Conservation (phyloP, 2,888 invertebrate genomes). For the Drosophila villosipedis region DNA sequence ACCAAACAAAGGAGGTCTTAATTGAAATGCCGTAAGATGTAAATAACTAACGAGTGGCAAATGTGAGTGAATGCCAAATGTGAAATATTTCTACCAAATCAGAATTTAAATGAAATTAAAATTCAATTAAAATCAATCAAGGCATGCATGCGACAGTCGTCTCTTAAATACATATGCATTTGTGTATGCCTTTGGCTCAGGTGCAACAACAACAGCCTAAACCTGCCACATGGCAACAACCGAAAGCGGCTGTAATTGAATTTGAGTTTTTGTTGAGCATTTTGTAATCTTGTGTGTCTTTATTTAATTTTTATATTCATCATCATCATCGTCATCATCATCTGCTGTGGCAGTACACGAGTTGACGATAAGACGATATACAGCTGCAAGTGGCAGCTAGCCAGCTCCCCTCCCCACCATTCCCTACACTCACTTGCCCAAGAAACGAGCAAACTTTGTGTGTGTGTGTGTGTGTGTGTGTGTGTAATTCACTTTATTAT, state of each 20-base stretch:
- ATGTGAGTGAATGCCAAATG: slow-evolving; percentile 21
- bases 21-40: slow-evolving; percentile 68
- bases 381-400: slow-evolving; percentile 60
- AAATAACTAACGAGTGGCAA: slow-evolving; percentile 28
- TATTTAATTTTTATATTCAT: slow-evolving; percentile 65
- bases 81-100: slow-evolving; percentile 40
- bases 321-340: slow-evolving; percentile 28
- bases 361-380: slow-evolving; percentile 48
- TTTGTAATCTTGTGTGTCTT: slow-evolving; percentile 63
- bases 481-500: slow-evolving; percentile 62
- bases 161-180: not conserved
- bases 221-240: slow-evolving; percentile 34
- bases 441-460: slow-evolving; percentile 18
- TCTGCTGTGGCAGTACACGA: slow-evolving; percentile 5
- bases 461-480: not conserved
- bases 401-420: not conserved
- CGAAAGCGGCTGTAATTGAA: slow-evolving; percentile 49
- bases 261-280: slow-evolving; percentile 51
- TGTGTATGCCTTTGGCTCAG: slow-evolving; percentile 3
- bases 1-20: slow-evolving; percentile 66
- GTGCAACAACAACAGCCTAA: slow-evolving; percentile 14
- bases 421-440: not conserved
- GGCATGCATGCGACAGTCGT: slow-evolving; percentile 38
- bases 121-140: slow-evolving; percentile 71
- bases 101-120: slow-evolving; percentile 48